Base-by-base conservation (phyloP, 2,113 vertebrate species). In the Oryzias woworae region DNA sequence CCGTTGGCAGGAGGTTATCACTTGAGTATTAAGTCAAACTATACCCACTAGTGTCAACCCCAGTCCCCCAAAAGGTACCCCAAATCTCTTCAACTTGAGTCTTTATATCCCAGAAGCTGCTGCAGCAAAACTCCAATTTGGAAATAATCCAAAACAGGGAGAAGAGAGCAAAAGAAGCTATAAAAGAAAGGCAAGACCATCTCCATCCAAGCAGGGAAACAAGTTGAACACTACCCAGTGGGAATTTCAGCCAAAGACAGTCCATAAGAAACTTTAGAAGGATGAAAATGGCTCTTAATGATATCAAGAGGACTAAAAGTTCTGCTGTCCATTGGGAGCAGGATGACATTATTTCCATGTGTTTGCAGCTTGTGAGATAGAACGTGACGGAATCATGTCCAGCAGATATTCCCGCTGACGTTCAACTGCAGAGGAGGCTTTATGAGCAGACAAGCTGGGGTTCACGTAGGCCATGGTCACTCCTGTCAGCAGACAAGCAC, bases 401-500 rank as follows among this genome's bases (percentile, higher is more conserved):
- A 98, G 94, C 74, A 99, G 96, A 81, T 98, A 98, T 72, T 98
- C 97, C 46, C 97, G 95, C 86, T 98, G 97, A 84, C 97, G 96
- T 51, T 98, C 97, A 56, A 95, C 94, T 7, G 96, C 92, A 20
- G 95, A 92, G 0, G 91, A 89, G 0, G 90, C 92, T 87, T 96
- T 98, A 88, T 98, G 96, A 81, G 95, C 94, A 10, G 96, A 88
- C 82, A 98, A 75, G 62, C 93, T 92, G 4, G 97, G 96, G 73
- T 93, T 95, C 57, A 98, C 95, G 1, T 98, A 98, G 42, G 95
- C 91, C 79, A 98, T 92, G 47, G 96, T 92, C 76, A 97, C 94
- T 31, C 95, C 97, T 99, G 87, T 44, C 5, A 45, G 31, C 47
- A 59, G 24, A 87, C 17, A 75, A 66, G 61, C 22, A 71, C 20